Conservation (phyloP, 2,797 vertebrate species). For the Myripristis jacobus region DNA sequence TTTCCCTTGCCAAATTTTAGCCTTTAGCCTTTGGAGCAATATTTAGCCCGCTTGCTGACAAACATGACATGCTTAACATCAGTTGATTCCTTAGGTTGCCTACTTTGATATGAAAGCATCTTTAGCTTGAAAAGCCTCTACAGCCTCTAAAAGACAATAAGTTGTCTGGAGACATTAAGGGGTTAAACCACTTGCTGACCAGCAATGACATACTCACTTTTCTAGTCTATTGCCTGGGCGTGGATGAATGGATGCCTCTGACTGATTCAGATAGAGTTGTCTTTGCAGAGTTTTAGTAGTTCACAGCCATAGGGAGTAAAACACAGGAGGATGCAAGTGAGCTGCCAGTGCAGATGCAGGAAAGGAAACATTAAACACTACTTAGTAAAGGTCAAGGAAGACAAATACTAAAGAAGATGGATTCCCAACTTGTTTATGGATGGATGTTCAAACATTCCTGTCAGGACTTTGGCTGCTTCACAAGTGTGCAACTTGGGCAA, state of each 20-base stretch:
- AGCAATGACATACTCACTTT: too few species aligned
- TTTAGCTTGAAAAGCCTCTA: too few species aligned
- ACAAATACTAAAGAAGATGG: neutral
- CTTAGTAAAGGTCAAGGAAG: slow-evolving; percentile 5
- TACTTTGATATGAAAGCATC: too few species aligned
- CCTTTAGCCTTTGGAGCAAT: too few species aligned
- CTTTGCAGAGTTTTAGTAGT: neutral
- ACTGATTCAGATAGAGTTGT: neutral
- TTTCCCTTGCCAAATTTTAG: too few species aligned
- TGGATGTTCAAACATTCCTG: neutral
- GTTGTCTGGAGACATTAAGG: too few species aligned
- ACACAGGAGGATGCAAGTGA: neutral
- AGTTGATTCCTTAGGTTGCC: too few species aligned
- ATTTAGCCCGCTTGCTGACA: too few species aligned
- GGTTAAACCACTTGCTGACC: too few species aligned
- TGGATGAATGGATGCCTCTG: slow-evolving; percentile 13
- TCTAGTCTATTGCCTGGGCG: slow-evolving; percentile 1
- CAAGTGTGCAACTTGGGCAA: neutral
- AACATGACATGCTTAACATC: too few species aligned
- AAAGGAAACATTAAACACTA: neutral
- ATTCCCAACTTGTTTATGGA: neutral
- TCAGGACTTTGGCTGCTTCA: neutral
- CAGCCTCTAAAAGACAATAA: too few species aligned
- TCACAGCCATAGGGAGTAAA: neutral
- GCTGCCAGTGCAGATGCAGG: neutral